These are phyloP conservation scores for Drosophila planitibia DNA, from an alignment of 2,888 invertebrate species.

Conservation along the genomic window DNA sequence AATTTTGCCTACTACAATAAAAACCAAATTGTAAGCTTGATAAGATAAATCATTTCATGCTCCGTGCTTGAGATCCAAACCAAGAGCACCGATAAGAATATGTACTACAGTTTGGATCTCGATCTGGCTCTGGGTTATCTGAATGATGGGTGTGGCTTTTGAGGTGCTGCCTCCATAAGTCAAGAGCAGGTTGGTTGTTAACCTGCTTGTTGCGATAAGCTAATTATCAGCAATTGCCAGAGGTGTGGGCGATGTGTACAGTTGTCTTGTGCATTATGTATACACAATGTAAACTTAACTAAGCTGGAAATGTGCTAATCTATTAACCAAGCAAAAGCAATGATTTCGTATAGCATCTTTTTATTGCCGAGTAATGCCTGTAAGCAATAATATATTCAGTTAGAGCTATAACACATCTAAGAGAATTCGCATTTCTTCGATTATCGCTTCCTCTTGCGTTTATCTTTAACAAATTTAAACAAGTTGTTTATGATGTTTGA, in stretches of 20 bases:
- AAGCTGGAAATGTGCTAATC: constrained; percentile 27
- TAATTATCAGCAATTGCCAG: constrained; percentile 46
- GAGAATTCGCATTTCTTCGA: background rate
- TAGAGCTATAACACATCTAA: background rate
- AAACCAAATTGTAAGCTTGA: constrained; percentile 48
- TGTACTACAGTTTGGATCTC: constrained; percentile 13
- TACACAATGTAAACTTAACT: background rate
- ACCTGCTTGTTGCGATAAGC: constrained; percentile 34
- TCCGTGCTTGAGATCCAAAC: constrained; percentile 13
- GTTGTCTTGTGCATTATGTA: constrained; percentile 12
- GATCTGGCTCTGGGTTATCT: constrained; percentile 16
- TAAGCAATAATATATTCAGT: background rate
- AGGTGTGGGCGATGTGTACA: constrained; percentile 24
- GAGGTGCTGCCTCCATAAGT: constrained; percentile 41
- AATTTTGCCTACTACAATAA: constrained; percentile 22
- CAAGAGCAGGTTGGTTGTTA: background rate
- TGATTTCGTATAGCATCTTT: constrained; percentile 15
- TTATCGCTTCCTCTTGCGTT: background rate
- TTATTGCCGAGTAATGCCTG: constrained; percentile 1
- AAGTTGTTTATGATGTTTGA: background rate
- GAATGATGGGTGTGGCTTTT: constrained; percentile 43
- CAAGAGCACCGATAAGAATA: constrained; percentile 32
- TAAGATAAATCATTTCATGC: constrained; percentile 62
- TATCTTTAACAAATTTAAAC: background rate
- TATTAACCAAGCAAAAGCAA: background rate